Conservation (phyloP, 2,888 invertebrate species). For the Agrotis ipsilon region DNA sequence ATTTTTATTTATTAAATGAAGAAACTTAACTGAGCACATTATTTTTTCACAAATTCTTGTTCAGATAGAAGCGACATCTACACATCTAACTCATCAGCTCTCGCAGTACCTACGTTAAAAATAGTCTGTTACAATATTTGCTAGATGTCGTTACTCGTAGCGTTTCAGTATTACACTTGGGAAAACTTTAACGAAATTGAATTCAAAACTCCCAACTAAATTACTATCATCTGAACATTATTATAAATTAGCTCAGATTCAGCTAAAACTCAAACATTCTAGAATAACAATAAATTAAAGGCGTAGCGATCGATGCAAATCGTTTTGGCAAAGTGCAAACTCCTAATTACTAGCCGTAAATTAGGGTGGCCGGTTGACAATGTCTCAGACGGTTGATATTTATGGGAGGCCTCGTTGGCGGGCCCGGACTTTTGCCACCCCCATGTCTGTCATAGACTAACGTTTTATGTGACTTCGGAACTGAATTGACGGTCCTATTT, state of each 20-base stretch:
- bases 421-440: constrained; percentile 80
- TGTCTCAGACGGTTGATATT: constrained; percentile 89
- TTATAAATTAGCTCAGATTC: constrained; percentile 41
- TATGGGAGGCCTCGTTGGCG: constrained; percentile 83
- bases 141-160: constrained; percentile 49
- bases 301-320: constrained; percentile 87
- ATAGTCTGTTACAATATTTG: neutral
- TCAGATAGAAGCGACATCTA: constrained; percentile 32
- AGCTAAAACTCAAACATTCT: constrained; percentile 29
- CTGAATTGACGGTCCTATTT: constrained; percentile 64
- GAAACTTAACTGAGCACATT: too few relatives aligned
- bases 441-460: constrained; percentile 79
- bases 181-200: constrained; percentile 26
- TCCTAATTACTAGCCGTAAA: constrained; percentile 91
- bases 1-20: too few relatives aligned
- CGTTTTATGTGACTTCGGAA: constrained; percentile 72
- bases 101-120: neutral
- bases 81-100: neutral
- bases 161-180: neutral
- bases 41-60: too few relatives aligned
- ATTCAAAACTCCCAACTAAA: constrained; percentile 39
- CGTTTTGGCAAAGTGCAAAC: constrained; percentile 91
- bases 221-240: constrained; percentile 28
- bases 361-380: constrained; percentile 91
- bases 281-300: constrained; percentile 63